Percentiles rank a stretch among this genome's conserved stretches.
Evolutionary conservation across 2,888 invertebrate species (phyloP).

Genomic region (Heliconius ethilla): DNA sequence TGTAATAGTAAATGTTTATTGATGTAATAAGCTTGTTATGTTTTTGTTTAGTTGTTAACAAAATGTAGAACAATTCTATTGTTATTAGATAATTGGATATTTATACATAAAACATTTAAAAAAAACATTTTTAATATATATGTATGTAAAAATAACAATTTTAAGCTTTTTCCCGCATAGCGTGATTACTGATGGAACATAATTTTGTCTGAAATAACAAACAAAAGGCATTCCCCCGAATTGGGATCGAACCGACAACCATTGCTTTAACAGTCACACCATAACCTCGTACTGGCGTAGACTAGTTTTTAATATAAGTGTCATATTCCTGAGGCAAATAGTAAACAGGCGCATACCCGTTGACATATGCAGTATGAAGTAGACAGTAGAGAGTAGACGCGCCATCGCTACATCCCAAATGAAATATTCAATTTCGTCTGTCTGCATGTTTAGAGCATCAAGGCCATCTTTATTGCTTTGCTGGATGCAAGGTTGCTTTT

Average conservation of each 20-base stretch:
- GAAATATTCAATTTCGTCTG: slow-evolving; percentile 18
- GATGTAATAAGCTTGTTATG: not conserved
- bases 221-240: not conserved
- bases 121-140: no score
- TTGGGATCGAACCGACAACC: not conserved
- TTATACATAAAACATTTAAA: no score
- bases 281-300: not conserved
- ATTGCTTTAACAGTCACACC: not conserved
- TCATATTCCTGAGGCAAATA: not conserved
- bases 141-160: no score
- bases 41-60: not conserved
- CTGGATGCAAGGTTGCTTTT: not conserved
- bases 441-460: slow-evolving; percentile 16
- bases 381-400: not conserved
- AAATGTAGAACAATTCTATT: no score
- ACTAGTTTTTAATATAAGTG: not conserved
- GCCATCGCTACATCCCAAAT: slow-evolving; percentile 12
- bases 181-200: no score
- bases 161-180: no score
- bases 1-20: slow-evolving; percentile 5
- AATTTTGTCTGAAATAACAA: no score
- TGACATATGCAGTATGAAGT: slow-evolving; percentile 9
- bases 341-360: not conserved
- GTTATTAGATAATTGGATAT: no score
- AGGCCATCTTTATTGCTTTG: slow-evolving; percentile 15